Conservation (phyloP, 2,113 vertebrate genomes). For the Panthera uncia region DNA sequence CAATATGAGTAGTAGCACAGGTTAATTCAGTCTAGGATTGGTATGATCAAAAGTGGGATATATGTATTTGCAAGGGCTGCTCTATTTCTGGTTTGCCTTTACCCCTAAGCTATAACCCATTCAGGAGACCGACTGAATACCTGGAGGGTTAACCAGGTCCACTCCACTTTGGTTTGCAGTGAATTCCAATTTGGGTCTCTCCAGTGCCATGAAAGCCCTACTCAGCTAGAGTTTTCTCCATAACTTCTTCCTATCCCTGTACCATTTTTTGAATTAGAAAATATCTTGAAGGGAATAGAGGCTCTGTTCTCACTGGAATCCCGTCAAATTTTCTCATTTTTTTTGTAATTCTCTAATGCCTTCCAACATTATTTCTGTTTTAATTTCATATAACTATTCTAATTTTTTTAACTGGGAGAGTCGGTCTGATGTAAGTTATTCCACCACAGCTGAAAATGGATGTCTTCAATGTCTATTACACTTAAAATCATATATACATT, state of each 20-base stretch:
- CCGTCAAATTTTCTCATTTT: not conserved
- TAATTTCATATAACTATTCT: slow-evolving; percentile 13
- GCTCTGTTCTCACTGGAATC: not conserved
- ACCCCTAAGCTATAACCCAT: not conserved
- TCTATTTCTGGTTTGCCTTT: slow-evolving; percentile 8
- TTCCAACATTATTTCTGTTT: not conserved
- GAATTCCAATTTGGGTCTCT: not conserved
- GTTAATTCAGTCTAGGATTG: not conserved
- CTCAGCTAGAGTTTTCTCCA: not conserved
- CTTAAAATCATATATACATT: not conserved
- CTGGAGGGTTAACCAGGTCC: not conserved
- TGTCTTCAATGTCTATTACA: not conserved
- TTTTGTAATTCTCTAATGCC: not conserved
- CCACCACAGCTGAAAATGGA: not conserved
- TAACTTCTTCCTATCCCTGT: not conserved
- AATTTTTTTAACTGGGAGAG: not conserved
- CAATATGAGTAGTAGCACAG: not conserved
- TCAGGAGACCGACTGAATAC: not conserved
- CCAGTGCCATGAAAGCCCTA: not conserved
- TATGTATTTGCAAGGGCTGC: not conserved
- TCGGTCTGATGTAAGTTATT: not conserved
- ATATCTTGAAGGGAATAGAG: not conserved
- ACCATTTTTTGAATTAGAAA: not conserved
- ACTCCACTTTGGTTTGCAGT: not conserved
- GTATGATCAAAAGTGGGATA: not conserved